Evolutionary conservation across 2,888 invertebrate species (phyloP).

Genomic region (Plusia festucae): DNA sequence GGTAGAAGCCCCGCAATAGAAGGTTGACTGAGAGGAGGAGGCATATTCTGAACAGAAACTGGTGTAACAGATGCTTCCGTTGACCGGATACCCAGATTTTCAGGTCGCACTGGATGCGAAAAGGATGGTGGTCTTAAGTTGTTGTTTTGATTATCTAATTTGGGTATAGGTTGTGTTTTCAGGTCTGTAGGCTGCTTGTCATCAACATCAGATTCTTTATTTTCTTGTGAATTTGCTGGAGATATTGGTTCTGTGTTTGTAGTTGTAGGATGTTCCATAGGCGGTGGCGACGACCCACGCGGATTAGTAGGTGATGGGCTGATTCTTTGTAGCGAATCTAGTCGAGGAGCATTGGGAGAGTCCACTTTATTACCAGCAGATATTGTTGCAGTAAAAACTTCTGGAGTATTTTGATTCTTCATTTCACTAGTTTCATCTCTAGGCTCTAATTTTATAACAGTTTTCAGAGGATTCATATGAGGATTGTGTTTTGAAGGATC

Average conservation of each 20-base stretch:
- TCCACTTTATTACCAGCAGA: constrained; percentile 82
- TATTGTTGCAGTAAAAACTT: constrained; percentile 87
- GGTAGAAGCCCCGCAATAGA: constrained; percentile 89
- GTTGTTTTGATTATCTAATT: constrained; percentile 73
- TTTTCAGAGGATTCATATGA: constrained; percentile 84
- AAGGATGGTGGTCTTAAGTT: constrained; percentile 77
- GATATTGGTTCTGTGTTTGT: constrained; percentile 84
- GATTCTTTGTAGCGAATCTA: constrained; percentile 82
- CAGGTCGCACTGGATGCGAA: constrained; percentile 79
- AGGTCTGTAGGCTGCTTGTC: constrained; percentile 86
- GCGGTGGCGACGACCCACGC: constrained; percentile 80
- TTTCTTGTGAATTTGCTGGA: constrained; percentile 83
- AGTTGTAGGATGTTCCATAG: constrained; percentile 81
- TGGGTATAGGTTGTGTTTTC: constrained; percentile 80
- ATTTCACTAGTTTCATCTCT: constrained; percentile 84
- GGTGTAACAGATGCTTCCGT: constrained; percentile 76
- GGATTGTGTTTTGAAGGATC: constrained; percentile 84
- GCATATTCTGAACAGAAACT: constrained; percentile 81
- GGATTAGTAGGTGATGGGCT: constrained; percentile 84
- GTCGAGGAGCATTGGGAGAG: constrained; percentile 80
- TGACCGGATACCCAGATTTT: constrained; percentile 80
- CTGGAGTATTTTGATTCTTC: constrained; percentile 85
- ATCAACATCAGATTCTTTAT: constrained; percentile 81
- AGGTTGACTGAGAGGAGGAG: constrained; percentile 86
- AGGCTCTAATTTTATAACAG: constrained; percentile 87